Evolutionary conservation across 2,113 vertebrate species (phyloP), one percentile per base, ranked within the genome.

Genomic region (Poeciliopsis turrubarensis): DNA sequence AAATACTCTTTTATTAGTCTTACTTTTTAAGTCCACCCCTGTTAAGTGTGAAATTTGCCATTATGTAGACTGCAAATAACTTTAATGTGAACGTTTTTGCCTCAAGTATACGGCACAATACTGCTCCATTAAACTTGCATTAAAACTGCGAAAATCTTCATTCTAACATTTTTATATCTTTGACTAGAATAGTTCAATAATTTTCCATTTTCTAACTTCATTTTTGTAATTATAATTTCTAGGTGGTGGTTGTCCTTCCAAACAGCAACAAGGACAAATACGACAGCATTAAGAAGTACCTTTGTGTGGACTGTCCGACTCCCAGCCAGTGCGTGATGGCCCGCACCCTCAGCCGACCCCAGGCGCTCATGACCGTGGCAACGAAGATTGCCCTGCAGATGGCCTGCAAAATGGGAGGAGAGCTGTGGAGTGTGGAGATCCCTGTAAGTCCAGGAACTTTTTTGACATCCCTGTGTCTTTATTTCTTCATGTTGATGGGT

Each of bases 391-490:
- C 95, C 11, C 86, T 98, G 41, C 98, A 99, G 86, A 97, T 99
- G 92, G 96, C 96, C 70, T 99, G 97, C 86, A 99, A 99, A 91
- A 97, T 99, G 95, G 97, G 97, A 8, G 97, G 98, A 80, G 97
- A 99, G 26, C 95, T 99, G 8, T 99, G 97, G 98, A 94, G 94
- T 2, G 93, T 99, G 0, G 97, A 98, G 72, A 96, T 99, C 69
- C 98, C 97, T 0, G 98, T 98, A 87, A 95, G 96, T 93, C 30
- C 4, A 0, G 2, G 39, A 41, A 41, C 39, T 5, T 41, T 41
- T 41, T 41, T 15, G 39, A 19, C 14, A 5, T 47, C 19, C 44
- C 44, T 19, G 14, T 17, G 17, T 19, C 17, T 47, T 19, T 17
- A 47, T 47, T 47, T 47, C 44, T 47, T 47, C 14, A 7, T 47